Percentiles rank a stretch among this genome's conserved stretches.
phyloP scores from a whole-genome alignment of 2,888 invertebrate genomes.

The Parasteatoda lunata region DNA sequence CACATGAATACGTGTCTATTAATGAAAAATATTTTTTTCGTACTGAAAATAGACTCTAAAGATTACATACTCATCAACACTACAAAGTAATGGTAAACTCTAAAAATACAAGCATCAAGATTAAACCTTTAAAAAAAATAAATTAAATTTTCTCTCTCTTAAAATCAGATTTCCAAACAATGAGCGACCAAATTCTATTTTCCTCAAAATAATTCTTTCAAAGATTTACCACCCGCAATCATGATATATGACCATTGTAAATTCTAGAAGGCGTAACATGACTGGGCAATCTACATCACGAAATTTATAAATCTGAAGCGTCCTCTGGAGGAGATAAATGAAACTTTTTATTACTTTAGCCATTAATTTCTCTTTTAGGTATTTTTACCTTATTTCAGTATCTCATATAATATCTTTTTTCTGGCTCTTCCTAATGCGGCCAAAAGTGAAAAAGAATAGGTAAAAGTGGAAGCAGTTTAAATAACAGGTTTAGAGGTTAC shows the following conservation, averaged over 20 bases:
- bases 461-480: slow-evolving; percentile 4
- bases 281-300: not conserved
- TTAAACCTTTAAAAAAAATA: not conserved
- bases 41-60: too few relatives aligned
- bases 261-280: not conserved
- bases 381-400: too few relatives aligned
- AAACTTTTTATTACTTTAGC: not conserved
- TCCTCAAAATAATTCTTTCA: not conserved
- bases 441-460: slow-evolving; percentile 10
- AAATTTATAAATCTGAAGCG: not conserved
- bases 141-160: not conserved
- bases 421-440: not conserved
- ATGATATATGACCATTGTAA: not conserved
- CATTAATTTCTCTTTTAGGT: not conserved
- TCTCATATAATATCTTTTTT: slow-evolving; percentile 1
- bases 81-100: too few relatives aligned
- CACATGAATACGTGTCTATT: too few relatives aligned
- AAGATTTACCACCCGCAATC: not conserved
- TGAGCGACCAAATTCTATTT: not conserved
- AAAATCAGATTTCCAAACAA: not conserved
- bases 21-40: too few relatives aligned
- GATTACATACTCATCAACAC: too few relatives aligned
- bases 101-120: too few relatives aligned
- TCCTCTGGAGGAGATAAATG: not conserved
- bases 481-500: slow-evolving; percentile 13